Conservation (phyloP, 2,888 invertebrate species). For the Athalia circularis region DNA sequence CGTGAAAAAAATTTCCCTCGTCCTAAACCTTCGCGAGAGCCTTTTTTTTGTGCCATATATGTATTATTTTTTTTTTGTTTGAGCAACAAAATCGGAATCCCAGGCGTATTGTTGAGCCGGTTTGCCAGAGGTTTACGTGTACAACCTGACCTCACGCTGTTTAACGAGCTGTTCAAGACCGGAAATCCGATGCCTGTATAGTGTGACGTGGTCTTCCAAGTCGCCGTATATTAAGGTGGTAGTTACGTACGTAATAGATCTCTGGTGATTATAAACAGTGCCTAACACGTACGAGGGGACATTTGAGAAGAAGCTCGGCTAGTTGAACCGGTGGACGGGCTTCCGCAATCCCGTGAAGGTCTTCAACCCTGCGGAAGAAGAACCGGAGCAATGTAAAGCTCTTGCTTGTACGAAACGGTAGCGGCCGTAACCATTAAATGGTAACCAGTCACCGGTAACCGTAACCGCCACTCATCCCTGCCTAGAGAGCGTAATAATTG, state of each 20-base stretch:
- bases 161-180: conserved; percentile 56
- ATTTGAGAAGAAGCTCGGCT: conserved; percentile 23
- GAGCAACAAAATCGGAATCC: too few relatives aligned
- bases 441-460: conserved; percentile 63
- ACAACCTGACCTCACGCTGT: conserved; percentile 51
- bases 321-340: too few relatives aligned
- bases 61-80: too few relatives aligned
- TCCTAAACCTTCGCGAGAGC: too few relatives aligned
- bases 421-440: conserved; percentile 46
- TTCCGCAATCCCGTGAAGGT: background rate
- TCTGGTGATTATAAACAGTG: conserved; percentile 59
- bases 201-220: conserved; percentile 45
- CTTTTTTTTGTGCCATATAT: too few relatives aligned
- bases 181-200: conserved; percentile 50
- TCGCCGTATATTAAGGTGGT: conserved; percentile 49
- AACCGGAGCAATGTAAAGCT: conserved; percentile 8
- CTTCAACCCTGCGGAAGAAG: background rate
- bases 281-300: conserved; percentile 8
- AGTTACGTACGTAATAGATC: conserved; percentile 62
- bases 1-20: too few relatives aligned
- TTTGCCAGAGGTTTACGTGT: background rate
- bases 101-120: too few relatives aligned
- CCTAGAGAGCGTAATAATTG: conserved; percentile 62
- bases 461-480: conserved; percentile 66
- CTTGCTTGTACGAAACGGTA: conserved; percentile 41